Evolutionary conservation across 1,140 invertebrate species (phyloP).

Genomic region (Periplaneta americana): DNA sequence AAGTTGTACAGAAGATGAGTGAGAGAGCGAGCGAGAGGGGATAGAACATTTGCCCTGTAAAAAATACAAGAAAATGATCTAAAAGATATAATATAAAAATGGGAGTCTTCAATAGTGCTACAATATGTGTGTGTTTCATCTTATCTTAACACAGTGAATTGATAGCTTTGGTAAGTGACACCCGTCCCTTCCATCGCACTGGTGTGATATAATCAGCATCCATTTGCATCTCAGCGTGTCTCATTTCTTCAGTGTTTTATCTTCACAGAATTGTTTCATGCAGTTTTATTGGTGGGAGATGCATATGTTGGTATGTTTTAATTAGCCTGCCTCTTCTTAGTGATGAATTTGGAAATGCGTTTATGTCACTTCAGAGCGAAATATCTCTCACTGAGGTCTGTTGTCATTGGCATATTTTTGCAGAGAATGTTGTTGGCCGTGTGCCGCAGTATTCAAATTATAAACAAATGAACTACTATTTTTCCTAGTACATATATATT

Average conservation of each 20-base stretch:
- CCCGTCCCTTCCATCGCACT: not conserved
- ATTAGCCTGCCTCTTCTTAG: not conserved
- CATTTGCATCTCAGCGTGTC: not conserved
- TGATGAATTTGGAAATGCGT: not conserved
- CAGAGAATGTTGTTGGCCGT: too few relatives aligned
- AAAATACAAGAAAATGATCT: not conserved
- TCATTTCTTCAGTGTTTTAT: not conserved
- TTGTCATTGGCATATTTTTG: not conserved
- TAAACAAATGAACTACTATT: too few relatives aligned
- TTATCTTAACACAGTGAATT: not conserved
- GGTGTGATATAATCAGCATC: not conserved
- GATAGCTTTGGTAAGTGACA: not conserved
- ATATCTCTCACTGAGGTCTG: not conserved
- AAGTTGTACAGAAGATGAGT: constrained; percentile 10
- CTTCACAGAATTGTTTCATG: not conserved
- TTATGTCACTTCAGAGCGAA: not conserved
- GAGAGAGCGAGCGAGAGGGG: constrained; percentile 2
- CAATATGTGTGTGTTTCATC: not conserved
- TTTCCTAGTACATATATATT: too few relatives aligned
- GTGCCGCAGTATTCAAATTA: too few relatives aligned
- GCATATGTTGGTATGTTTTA: not conserved
- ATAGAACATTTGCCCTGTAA: constrained; percentile 6
- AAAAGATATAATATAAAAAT: not conserved
- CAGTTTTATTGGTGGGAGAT: not conserved
- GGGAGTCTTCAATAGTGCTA: not conserved